Base-by-base conservation (phyloP, 1,140 invertebrate species). In the Drosophila lacteicornis region DNA sequence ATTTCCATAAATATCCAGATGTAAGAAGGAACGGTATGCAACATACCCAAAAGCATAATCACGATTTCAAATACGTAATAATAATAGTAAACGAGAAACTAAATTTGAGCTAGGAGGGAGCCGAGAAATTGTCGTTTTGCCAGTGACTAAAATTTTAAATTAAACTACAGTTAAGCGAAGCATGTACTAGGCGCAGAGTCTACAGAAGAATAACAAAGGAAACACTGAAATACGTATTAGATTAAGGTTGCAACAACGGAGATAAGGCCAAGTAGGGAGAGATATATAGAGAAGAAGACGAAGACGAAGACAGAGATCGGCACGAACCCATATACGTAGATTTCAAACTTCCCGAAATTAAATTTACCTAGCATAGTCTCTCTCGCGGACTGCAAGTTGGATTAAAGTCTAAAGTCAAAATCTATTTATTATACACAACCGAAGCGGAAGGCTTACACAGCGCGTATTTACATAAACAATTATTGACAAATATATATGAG, bases 21-120 rank as follows among this genome's bases (percentile, higher is more conserved):
- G 56, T 79, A 79, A 79, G 66, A 60, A 77, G 60, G 59, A 90
- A 84, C 59, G 88, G 83, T 91, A 91, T 84, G 90, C 75, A 91
- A 91, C 82, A 90, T 87, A 90, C 75, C 82, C 78, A 69, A 83
- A 86, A 90, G 80, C 90, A 91, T 91, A 91, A 91, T 91, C 90
- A 91, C 75, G 77, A 91, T 86, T 90, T 90, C 71, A 90, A 91
- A 85, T 80, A 91, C 71, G 88, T 90, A 85, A 91, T 85, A 84
- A 79, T 82, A 91, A 81, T 91, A 75, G 65, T 83, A 43, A 58
- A 40, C 30, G 68, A 3, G 47, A 71, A 55, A 77, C 61, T 57
- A 43, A 66, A 55, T 59, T 60, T 22, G 49, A 79, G 53, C 2
- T 22, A 57, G 65, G 51, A 55, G 11, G 25, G 27, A 79, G 69